phyloP scores from a whole-genome alignment of 2,113 vertebrate species.

The Colossoma macropomum region DNA sequence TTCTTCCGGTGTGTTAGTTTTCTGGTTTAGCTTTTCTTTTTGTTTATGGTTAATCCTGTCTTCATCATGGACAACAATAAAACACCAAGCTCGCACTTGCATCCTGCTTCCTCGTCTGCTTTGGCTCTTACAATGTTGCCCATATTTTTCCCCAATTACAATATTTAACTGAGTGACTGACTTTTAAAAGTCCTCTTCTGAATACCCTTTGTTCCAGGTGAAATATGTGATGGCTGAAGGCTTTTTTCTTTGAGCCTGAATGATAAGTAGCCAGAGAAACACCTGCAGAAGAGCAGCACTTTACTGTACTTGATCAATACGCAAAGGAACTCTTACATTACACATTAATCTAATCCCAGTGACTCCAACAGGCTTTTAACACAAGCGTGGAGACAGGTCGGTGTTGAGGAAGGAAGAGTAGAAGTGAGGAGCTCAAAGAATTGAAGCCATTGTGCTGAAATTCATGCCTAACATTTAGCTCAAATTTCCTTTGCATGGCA shows the following conservation, averaged over 20 bases:
- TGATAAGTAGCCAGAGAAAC: constrained; percentile 38
- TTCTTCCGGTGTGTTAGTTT: too few relatives aligned
- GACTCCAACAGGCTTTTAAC: constrained; percentile 72
- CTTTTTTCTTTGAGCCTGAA: constrained; percentile 28
- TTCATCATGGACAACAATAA: too few relatives aligned
- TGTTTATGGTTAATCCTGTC: too few relatives aligned
- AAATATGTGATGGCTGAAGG: not conserved
- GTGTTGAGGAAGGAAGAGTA: constrained; percentile 34
- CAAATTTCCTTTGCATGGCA: constrained; percentile 15
- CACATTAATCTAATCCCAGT: constrained; percentile 74
- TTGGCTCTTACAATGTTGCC: too few relatives aligned
- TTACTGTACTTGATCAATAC: constrained; percentile 69
- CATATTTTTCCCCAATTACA: too few relatives aligned
- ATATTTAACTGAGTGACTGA: not conserved
- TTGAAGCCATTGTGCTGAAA: constrained; percentile 22
- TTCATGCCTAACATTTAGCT: constrained; percentile 31
- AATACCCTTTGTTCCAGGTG: not conserved
- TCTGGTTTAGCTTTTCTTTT: too few relatives aligned
- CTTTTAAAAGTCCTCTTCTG: not conserved
- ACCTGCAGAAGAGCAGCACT: constrained; percentile 55
- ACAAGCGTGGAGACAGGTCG: constrained; percentile 49
- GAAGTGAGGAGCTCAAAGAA: constrained; percentile 35
- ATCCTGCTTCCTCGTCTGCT: too few relatives aligned
- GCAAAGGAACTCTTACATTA: constrained; percentile 68
- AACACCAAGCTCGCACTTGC: too few relatives aligned